Evolutionary conservation across 2,797 vertebrate species (phyloP).

Genomic region (Arctocebus calabarensis): DNA sequence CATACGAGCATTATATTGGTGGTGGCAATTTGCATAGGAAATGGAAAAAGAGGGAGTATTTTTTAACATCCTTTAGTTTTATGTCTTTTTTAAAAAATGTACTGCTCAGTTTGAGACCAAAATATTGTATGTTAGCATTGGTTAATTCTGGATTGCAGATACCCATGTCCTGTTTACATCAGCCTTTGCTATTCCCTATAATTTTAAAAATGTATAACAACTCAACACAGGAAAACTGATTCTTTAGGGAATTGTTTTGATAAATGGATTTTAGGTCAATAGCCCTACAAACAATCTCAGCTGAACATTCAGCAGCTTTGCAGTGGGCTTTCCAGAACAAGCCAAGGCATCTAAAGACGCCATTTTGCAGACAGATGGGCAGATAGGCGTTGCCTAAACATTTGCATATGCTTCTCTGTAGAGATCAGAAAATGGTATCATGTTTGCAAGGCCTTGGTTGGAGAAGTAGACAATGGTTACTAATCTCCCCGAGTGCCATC

Average conservation of each 20-base stretch:
- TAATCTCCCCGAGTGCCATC: conserved; percentile 1
- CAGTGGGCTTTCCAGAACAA: conserved; percentile 42
- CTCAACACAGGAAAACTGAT: conserved; percentile 10
- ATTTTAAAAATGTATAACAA: conserved; percentile 19
- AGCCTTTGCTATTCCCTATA: background rate
- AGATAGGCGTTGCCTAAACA: conserved; percentile 50
- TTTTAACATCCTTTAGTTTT: conserved; percentile 21
- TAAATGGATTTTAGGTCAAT: conserved; percentile 68
- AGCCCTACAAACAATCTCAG: conserved; percentile 1
- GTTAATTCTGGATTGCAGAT: background rate
- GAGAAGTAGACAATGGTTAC: conserved; percentile 50
- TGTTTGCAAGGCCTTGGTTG: conserved; percentile 58
- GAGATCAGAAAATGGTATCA: conserved; percentile 58
- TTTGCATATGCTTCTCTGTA: conserved; percentile 67
- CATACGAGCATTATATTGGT: background rate
- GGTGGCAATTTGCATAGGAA: background rate
- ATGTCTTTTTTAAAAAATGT: background rate
- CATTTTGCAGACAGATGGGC: conserved; percentile 69
- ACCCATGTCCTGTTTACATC: background rate
- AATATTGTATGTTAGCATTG: background rate
- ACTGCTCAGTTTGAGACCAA: background rate
- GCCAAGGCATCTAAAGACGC: conserved; percentile 43
- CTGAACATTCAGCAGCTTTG: conserved; percentile 19
- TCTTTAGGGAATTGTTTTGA: conserved; percentile 61
- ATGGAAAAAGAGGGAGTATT: background rate